Evolutionary conservation across 2,113 vertebrate species (phyloP).

Genomic region (Sprattus sprattus): DNA sequence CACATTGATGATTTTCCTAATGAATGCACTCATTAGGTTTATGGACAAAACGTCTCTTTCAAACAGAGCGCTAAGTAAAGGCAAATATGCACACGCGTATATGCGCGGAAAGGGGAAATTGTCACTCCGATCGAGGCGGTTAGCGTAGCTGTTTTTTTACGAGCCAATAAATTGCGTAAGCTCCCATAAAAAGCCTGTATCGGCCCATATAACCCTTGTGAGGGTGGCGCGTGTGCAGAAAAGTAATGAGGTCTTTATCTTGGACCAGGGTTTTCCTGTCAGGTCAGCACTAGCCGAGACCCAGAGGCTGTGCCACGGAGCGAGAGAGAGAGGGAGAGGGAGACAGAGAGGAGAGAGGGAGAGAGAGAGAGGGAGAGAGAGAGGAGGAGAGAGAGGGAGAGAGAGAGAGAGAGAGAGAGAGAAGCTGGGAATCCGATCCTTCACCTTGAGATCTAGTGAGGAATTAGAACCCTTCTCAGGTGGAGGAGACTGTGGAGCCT

Average conservation of each 20-base stretch:
- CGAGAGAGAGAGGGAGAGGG: neutral
- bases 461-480: neutral
- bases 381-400: too few species aligned
- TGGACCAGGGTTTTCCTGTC: conserved; percentile 6
- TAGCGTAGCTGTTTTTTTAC: conserved; percentile 26
- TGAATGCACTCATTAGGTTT: conserved; percentile 26
- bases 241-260: conserved; percentile 41
- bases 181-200: conserved; percentile 36
- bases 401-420: neutral
- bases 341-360: too few species aligned
- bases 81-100: neutral
- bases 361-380: neutral
- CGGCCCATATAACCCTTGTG: conserved; percentile 37
- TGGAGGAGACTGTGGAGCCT: neutral
- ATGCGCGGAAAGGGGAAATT: neutral
- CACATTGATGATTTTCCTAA: conserved; percentile 25
- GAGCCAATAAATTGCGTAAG: conserved; percentile 43
- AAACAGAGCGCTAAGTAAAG: conserved; percentile 25
- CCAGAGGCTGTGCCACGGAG: neutral
- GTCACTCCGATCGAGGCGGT: neutral
- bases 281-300: conserved; percentile 27
- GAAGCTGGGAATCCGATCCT: neutral
- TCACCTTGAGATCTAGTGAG: neutral
- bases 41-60: neutral
- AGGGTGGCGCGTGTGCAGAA: conserved; percentile 35